These are phyloP conservation scores for Yponomeuta plumbellus DNA, from an alignment of 2,888 invertebrate genomes.

Conservation along the genomic window DNA sequence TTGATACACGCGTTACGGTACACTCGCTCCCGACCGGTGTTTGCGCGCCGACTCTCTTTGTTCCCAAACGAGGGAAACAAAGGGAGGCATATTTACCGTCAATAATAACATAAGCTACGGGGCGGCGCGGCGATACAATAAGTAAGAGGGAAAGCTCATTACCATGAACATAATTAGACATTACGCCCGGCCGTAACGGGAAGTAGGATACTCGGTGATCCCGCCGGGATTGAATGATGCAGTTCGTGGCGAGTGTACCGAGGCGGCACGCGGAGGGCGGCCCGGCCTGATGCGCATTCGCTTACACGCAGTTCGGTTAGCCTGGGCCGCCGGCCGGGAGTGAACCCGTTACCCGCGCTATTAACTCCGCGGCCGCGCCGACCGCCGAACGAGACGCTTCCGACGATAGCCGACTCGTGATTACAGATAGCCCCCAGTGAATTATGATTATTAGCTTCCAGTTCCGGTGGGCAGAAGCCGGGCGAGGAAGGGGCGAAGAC, in stretches of 20 bases:
- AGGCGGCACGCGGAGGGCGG: background rate
- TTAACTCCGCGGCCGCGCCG: background rate
- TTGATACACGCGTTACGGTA: constrained; percentile 12
- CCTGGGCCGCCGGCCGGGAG: background rate
- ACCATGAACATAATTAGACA: constrained; percentile 1
- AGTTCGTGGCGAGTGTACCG: background rate
- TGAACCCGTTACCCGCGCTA: background rate
- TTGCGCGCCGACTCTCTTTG: background rate
- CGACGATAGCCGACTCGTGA: background rate
- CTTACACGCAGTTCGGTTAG: background rate
- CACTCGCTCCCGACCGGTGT: background rate
- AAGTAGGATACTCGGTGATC: background rate
- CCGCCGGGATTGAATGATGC: background rate
- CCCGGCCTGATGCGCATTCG: background rate
- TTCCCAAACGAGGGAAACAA: background rate
- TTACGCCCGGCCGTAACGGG: background rate
- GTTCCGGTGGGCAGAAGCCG: background rate
- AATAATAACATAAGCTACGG: background rate
- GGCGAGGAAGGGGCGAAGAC: background rate
- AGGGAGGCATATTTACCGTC: background rate
- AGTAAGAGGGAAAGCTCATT: background rate
- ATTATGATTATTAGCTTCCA: background rate
- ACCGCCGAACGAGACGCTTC: background rate
- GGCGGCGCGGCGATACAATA: background rate
- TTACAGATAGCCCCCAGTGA: background rate